A percentile compares a stretch with the other conserved stretches of the same genome.
phyloP scores from a whole-genome alignment of 2,888 invertebrate genomes.

The Strigamia transsilvanica region DNA sequence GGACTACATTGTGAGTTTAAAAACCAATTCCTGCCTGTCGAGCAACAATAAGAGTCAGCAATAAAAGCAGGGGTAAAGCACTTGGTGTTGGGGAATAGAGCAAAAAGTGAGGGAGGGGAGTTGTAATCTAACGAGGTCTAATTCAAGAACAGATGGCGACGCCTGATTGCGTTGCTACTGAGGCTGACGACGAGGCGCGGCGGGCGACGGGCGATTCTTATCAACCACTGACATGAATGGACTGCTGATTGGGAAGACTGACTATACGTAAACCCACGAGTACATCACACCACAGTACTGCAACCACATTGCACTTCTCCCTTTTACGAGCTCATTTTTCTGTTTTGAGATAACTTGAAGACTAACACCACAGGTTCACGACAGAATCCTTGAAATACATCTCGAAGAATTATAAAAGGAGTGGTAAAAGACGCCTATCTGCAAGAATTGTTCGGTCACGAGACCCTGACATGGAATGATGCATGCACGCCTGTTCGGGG shows the following conservation, averaged over 20 bases:
- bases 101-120: slow-evolving; percentile 40
- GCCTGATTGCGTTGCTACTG: slow-evolving; percentile 48
- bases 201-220: slow-evolving; percentile 45
- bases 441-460: slow-evolving; percentile 25
- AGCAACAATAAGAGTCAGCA: slow-evolving; percentile 32
- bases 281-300: slow-evolving; percentile 7
- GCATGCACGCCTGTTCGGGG: slow-evolving; percentile 31
- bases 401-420: slow-evolving; percentile 13
- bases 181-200: slow-evolving; percentile 50
- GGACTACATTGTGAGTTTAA: neutral
- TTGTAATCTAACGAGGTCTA: slow-evolving; percentile 49
- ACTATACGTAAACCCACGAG: slow-evolving; percentile 33
- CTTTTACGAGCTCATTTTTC: neutral
- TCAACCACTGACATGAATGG: slow-evolving; percentile 49
- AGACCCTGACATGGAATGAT: slow-evolving; percentile 32
- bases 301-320: slow-evolving; percentile 20
- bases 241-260: slow-evolving; percentile 47
- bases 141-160: slow-evolving; percentile 50
- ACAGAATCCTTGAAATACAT: slow-evolving; percentile 28
- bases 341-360: neutral
- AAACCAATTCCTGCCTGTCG: neutral
- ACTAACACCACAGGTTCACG: neutral
- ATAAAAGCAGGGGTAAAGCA: slow-evolving; percentile 20
- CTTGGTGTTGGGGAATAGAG: slow-evolving; percentile 5
- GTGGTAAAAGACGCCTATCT: slow-evolving; percentile 23